A percentile compares a stretch with the other conserved stretches of the same genome.
Evolutionary conservation across 2,888 invertebrate species (phyloP).

Genomic region (Lamproptera curius): DNA sequence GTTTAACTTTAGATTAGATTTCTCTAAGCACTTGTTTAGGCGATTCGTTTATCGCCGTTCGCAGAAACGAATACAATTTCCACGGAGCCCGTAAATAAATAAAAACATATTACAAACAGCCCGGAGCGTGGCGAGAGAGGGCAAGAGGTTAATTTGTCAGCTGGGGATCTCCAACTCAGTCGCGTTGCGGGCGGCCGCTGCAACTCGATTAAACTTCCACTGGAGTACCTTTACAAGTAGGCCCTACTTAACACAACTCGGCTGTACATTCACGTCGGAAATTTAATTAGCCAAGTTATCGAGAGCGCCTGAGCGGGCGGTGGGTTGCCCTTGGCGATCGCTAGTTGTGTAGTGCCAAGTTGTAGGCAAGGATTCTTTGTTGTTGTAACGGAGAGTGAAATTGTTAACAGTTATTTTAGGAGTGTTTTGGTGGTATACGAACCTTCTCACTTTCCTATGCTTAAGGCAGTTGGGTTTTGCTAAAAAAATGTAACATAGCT

Average conservation of each 20-base stretch:
- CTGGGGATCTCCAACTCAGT: conserved; percentile 49
- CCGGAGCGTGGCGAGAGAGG: conserved; percentile 51
- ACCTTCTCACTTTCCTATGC: too few species aligned
- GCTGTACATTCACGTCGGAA: conserved; percentile 58
- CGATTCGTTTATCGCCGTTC: too few species aligned
- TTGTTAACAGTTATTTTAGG: too few species aligned
- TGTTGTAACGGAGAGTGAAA: too few species aligned
- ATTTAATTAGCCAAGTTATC: conserved; percentile 69
- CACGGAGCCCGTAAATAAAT: conserved; percentile 30
- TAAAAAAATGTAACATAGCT: too few species aligned
- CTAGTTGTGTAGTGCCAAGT: not conserved
- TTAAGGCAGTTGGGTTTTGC: too few species aligned
- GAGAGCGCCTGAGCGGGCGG: conserved; percentile 32
- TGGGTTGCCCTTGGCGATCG: conserved; percentile 28
- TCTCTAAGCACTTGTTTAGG: too few species aligned
- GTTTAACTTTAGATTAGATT: too few species aligned
- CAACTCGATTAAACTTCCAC: conserved; percentile 74
- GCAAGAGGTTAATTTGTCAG: conserved; percentile 74
- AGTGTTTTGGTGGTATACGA: too few species aligned
- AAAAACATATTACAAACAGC: conserved; percentile 52
- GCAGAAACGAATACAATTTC: conserved; percentile 5
- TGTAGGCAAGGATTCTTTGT: too few species aligned
- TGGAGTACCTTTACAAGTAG: conserved; percentile 56
- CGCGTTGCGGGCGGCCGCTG: conserved; percentile 52
- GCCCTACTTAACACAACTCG: conserved; percentile 62